Percentiles rank a stretch among this genome's conserved stretches.
These are phyloP conservation scores for Phlogophora meticulosa DNA, from an alignment of 2,888 invertebrate genomes.

Conservation along the genomic window DNA sequence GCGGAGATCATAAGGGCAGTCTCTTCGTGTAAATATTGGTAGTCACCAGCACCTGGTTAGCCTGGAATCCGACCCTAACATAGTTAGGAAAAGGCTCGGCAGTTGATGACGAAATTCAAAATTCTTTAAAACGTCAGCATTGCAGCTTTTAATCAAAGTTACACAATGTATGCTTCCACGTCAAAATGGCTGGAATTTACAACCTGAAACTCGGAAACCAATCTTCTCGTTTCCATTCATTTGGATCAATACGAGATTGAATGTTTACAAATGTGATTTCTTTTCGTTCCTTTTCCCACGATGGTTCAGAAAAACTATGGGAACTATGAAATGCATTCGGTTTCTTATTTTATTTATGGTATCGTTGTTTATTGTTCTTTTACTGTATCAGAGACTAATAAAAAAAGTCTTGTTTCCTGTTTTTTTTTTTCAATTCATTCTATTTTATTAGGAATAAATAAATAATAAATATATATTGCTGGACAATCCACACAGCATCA, in stretches of 20 bases:
- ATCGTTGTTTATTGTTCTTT: background rate
- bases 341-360: background rate
- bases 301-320: background rate
- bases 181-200: background rate
- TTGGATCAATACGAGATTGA: constrained; percentile 1
- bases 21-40: no score
- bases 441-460: no score
- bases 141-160: background rate
- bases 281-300: background rate
- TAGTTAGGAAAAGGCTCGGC: no score
- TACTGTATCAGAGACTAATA: background rate
- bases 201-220: background rate
- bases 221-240: background rate
- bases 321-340: background rate
- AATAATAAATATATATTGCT: no score
- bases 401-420: background rate
- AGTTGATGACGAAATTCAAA: no score
- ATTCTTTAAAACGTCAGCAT: no score
- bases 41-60: no score
- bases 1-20: no score
- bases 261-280: background rate
- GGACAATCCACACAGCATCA: no score
- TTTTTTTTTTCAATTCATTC: no score
- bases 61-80: no score
- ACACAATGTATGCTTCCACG: background rate